Conservation (phyloP, 2,888 invertebrate species). For the Venusia cambrica region DNA sequence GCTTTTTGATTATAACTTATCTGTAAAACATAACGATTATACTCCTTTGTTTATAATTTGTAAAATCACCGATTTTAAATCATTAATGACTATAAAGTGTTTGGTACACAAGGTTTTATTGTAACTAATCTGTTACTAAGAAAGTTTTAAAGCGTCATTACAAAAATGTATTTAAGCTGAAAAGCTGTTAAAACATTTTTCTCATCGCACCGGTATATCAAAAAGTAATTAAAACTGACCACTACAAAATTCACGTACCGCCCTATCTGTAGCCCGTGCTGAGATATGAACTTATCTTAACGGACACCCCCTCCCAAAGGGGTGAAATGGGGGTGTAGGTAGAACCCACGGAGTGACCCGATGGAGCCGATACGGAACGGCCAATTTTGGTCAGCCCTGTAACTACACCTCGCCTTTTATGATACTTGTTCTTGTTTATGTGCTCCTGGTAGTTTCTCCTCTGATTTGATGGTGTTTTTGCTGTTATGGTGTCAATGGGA, state of each 20-base stretch:
- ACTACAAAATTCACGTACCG: constrained; percentile 35
- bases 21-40: too few species aligned
- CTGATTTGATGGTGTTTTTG: constrained; percentile 22
- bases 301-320: constrained; percentile 36
- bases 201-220: constrained; percentile 14
- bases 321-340: constrained; percentile 1
- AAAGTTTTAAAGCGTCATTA: too few species aligned
- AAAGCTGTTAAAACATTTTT: too few species aligned
- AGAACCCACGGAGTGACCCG: constrained; percentile 17
- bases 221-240: constrained; percentile 21
- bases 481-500: constrained; percentile 12
- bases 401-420: constrained; percentile 47
- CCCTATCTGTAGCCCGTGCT: constrained; percentile 61
- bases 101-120: too few species aligned
- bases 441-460: constrained; percentile 24
- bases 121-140: too few species aligned
- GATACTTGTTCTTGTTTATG: constrained; percentile 57
- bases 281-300: constrained; percentile 73
- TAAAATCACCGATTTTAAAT: too few species aligned
- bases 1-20: too few species aligned
- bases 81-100: too few species aligned
- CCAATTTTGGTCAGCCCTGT: constrained; percentile 59
- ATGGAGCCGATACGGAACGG: constrained; percentile 57
- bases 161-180: too few species aligned
- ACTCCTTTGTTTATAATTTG: too few species aligned